phyloP scores from a whole-genome alignment of 2,113 vertebrate genomes.

The Axis porcinus region DNA sequence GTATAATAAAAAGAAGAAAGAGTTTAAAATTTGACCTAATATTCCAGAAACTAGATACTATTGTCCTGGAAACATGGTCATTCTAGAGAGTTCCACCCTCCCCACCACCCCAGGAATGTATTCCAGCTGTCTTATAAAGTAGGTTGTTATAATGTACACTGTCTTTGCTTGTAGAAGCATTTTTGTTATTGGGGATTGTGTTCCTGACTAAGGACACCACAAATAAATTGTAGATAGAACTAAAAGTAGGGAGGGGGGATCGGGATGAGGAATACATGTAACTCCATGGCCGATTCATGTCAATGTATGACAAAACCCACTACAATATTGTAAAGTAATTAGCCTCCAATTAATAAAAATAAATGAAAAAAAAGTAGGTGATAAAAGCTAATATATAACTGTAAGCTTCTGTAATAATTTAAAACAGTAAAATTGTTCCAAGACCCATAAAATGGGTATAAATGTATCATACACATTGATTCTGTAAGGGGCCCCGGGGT shows the following conservation, averaged over 20 bases:
- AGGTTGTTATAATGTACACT: not conserved
- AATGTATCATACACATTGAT: slow-evolving; percentile 23
- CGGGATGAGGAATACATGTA: too few relatives aligned
- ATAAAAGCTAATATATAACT: slow-evolving; percentile 27
- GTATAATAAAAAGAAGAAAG: slow-evolving; percentile 17
- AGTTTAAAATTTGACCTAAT: slow-evolving; percentile 12
- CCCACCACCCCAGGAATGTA: not conserved
- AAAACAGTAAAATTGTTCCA: slow-evolving; percentile 46
- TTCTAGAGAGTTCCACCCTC: not conserved
- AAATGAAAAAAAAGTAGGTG: not conserved
- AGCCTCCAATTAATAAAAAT: too few relatives aligned
- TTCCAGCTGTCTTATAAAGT: slow-evolving; percentile 27
- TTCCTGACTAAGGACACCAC: slow-evolving; percentile 28
- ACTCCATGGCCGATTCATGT: too few relatives aligned
- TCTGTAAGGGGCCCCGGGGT: slow-evolving; percentile 4
- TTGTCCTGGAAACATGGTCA: not conserved
- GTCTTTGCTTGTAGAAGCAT: not conserved
- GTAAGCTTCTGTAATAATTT: slow-evolving; percentile 24
- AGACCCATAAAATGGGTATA: slow-evolving; percentile 24
- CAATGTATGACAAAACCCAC: too few relatives aligned
- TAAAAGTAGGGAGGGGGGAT: not conserved
- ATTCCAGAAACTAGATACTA: slow-evolving; percentile 13
- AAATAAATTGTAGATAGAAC: slow-evolving; percentile 12
- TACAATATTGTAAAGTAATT: too few relatives aligned
- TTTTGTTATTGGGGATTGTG: slow-evolving; percentile 24